phyloP scores from a whole-genome alignment of 2,797 vertebrate species.

The Schizopygopsis pylzovi region DNA sequence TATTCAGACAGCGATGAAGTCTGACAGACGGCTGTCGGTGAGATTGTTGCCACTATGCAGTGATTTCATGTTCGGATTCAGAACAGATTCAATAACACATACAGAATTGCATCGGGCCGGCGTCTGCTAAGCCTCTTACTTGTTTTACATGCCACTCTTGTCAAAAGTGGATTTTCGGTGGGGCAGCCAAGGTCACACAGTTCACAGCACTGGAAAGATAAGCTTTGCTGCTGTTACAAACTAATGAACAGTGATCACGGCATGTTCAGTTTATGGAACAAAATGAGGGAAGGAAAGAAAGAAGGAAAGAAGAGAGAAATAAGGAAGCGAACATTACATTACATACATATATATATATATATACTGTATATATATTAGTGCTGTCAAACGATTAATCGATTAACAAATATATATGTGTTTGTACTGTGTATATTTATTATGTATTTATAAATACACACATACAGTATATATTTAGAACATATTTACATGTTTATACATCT shows the following conservation, averaged over 20 bases:
- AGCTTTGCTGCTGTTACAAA: conserved; percentile 3
- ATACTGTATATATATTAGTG: too few relatives aligned
- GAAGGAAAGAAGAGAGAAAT: neutral
- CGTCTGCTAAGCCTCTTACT: conserved; percentile 13
- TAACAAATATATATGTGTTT: too few relatives aligned
- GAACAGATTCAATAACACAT: conserved; percentile 44
- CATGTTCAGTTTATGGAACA: neutral
- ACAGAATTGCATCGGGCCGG: neutral
- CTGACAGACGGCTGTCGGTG: conserved; percentile 31
- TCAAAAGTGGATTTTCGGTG: neutral
- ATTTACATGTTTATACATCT: too few relatives aligned
- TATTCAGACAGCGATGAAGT: conserved; percentile 17
- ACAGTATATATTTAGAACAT: too few relatives aligned
- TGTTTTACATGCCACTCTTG: conserved; percentile 1
- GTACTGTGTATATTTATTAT: too few relatives aligned
- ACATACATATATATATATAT: neutral
- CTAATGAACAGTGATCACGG: neutral
- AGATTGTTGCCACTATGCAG: conserved; percentile 16
- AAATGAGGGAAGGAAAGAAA: neutral
- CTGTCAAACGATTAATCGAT: too few relatives aligned
- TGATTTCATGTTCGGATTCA: conserved; percentile 43
- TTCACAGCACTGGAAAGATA: neutral
- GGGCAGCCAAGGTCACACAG: neutral
- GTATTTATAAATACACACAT: too few relatives aligned
- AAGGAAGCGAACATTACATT: neutral